Base-by-base conservation (phyloP, 2,797 vertebrate genomes). In the Lates japonicus region DNA sequence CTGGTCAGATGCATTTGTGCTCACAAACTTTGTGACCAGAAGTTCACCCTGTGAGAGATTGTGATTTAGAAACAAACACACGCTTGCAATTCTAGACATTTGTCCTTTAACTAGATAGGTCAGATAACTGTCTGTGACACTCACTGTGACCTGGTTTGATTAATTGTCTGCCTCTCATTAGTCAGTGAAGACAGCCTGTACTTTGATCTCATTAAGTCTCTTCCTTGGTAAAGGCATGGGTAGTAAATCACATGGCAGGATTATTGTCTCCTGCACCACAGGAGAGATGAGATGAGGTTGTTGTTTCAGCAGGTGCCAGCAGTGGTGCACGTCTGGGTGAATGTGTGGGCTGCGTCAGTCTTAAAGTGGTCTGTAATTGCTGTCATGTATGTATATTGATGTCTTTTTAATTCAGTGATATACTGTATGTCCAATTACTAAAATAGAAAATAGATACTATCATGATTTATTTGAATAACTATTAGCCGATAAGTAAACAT, bases 201-300 rank as follows among this genome's bases (percentile, higher is more conserved):
- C 64, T 76, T 76, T 78, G 65, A 93, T 90, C 89, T 46, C 62
- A 81, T 91, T 91, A 89, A 42, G 70, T 78, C 16, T 63, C 76
- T 72, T 88, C 72, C 68, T 78, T 29, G 0, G 25, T 52, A 49
- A 35, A 79, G 70, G 44, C 60, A 59, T 49, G 10, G 46, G 62
- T 66, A 84, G 46, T 70, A 67, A 74, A 74, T 70, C 42, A 37
- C 55, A 49, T 73, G 70, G 49, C 44, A 80, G 80, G 65, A 88
- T 88, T 86, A 79, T 64, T 62, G 65, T 72, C 52, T 70, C 12
- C 20, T 48, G 33, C 44, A 39, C n/a, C 57, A 33, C 54, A 46
- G 51, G 55, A 55, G 13, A 54, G 35, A 64, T 77, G n/a, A 51
- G 20, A 51, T 41, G 20, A 55, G n/a, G 2, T 29, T 29, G 25